Evolutionary conservation across 2,797 vertebrate genomes (phyloP), one percentile per base, ranked within the genome.

Genomic region (Sebastes trivittatus): DNA sequence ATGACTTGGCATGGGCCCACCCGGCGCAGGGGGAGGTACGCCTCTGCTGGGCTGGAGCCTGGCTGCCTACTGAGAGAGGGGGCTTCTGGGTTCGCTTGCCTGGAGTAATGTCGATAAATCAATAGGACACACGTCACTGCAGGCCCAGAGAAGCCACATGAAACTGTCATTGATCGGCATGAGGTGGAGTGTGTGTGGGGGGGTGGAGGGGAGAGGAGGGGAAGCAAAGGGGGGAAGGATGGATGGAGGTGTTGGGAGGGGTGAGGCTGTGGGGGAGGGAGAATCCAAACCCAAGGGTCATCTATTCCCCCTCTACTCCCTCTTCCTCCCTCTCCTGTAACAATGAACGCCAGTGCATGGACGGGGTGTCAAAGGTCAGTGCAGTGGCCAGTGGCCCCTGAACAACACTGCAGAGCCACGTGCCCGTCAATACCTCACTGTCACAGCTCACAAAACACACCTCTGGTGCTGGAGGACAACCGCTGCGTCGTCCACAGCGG

Each of bases 51-150:
- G 92, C 90, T 94, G 93, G 91, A 95, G 94, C 90, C 92, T 72
- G 92, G 91, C 93, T 95, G 94, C 94, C 94, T 90, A 94, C 93
- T 92, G 94, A 93, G 93, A 92, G 88, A 90, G 89, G 91, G 89
- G 89, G 90, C 84, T 92, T 92, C 84, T 87, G 93, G 94, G 93
- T 92, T 93, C 36, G 87, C 87, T 93, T 82, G 94, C 94, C 94
- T 91, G 89, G 92, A 95, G 95, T 93, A 91, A 93, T 91, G 93
- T 96, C 95, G 83, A 96, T 96, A 96, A 96, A 96, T 96, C 95
- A 95, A 96, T 96, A 96, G 94, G 94, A 95, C 95, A 93, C 93
- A 93, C 95, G 95, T 96, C 95, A 96, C 95, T 95, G 95, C 93
- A 90, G 95, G 94, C 95, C 94, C 93, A 90, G 94, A 94, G 95